Base-by-base conservation (phyloP, 2,113 vertebrate species). In the Rhynchomys soricoides region DNA sequence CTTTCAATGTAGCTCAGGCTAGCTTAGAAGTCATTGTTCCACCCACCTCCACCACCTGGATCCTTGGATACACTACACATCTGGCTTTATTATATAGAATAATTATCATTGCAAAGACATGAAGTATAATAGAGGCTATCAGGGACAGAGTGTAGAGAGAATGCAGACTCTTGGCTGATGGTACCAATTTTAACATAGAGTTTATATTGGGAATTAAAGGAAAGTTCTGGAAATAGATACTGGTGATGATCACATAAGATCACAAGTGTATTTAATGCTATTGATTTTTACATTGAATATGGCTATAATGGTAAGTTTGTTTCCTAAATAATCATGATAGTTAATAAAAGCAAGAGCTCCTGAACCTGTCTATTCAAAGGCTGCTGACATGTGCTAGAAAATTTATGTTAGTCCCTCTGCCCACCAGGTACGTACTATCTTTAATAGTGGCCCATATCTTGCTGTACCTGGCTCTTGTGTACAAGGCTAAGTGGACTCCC, bases 181-280 rank as follows among this genome's bases (percentile, higher is more conserved):
- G 17, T 48, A 87, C 19, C 21, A n/a, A 59, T 29, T 70, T 26
- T 43, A 78, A 29, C 34, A 78, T 24, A 92, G 7, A 95, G 17
- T 82, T 96, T 62, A 45, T 70, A 26, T 90, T 92, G 86, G 37
- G 37, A n/a, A 85, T 55, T 73, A 82, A 59, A 48, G 68, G 64
- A 59, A 93, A 66, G 5, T 43, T 93, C 19, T 66, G 34, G 62
- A 88, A 43, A 88, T 90, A 37, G 16, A 21, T 71, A 85, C 21
- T 66, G 16, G 59, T 85, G 45, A 73, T 74, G 64, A 29, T 59
- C 73, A 29, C 0, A 71, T 55, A 59, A 68, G 55, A 94, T 6
- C 13, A 68, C 29, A 31, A 82, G 73, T 31, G 59, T 70, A 31
- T 45, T 91, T 90, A 55, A 71, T 68, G 12, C 43, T 78, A 78